phyloP scores from a whole-genome alignment of 2,888 invertebrate species.

The Ashinkailepas kermadecensis region DNA sequence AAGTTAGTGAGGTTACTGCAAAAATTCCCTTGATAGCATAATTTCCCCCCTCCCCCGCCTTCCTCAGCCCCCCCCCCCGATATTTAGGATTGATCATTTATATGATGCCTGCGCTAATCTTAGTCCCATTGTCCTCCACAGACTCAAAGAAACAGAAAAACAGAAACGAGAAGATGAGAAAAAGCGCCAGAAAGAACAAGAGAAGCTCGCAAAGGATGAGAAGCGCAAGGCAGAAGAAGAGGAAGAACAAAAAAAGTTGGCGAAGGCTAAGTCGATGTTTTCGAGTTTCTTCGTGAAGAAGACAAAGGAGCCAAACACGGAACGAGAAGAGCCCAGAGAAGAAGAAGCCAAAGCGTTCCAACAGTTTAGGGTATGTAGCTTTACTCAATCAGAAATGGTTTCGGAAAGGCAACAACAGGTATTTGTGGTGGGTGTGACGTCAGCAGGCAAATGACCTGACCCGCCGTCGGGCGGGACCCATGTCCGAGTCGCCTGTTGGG shows the following conservation, averaged over 20 bases:
- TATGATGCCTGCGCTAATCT: too few relatives aligned
- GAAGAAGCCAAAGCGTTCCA: background rate
- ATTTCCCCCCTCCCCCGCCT: too few relatives aligned
- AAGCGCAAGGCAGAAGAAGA: constrained; percentile 26
- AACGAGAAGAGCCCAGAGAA: constrained; percentile 20
- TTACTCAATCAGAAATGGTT: too few relatives aligned
- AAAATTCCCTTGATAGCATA: too few relatives aligned
- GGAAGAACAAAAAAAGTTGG: constrained; percentile 25
- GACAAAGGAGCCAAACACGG: constrained; percentile 13
- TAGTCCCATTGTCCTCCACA: background rate
- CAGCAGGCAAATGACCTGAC: too few relatives aligned
- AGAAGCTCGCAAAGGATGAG: constrained; percentile 22
- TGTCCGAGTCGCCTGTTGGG: too few relatives aligned
- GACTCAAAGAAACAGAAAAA: constrained; percentile 11
- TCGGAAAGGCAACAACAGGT: too few relatives aligned
- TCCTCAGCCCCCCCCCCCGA: too few relatives aligned
- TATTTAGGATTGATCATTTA: too few relatives aligned
- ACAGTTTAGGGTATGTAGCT: constrained; percentile 21
- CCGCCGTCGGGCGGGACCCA: too few relatives aligned
- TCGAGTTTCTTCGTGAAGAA: constrained; percentile 32
- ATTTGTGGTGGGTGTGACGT: too few relatives aligned
- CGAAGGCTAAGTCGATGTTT: constrained; percentile 29
- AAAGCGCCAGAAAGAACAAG: constrained; percentile 20
- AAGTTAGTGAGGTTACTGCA: too few relatives aligned
- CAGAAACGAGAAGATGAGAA: constrained; percentile 12